Base-by-base conservation (phyloP, 2,888 invertebrate genomes). In the Mycogona germanica region DNA sequence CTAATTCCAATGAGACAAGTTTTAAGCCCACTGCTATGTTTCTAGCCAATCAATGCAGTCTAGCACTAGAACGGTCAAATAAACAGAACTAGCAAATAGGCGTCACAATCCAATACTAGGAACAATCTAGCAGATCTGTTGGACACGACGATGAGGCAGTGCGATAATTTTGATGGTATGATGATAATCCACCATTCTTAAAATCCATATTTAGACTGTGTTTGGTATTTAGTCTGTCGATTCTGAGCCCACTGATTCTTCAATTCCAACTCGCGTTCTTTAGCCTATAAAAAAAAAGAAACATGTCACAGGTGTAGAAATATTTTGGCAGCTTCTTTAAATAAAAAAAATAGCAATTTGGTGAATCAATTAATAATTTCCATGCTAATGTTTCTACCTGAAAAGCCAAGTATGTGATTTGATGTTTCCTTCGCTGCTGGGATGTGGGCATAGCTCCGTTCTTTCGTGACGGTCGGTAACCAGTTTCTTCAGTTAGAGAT, bases 161-260 rank as follows among this genome's bases (percentile, higher is more conserved):
- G n/a, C n/a, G n/a, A n/a, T n/a, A n/a, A n/a, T n/a, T n/a, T n/a
- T n/a, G n/a, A n/a, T n/a, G n/a, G n/a, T n/a, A n/a, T n/a, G n/a
- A n/a, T n/a, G n/a, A n/a, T n/a, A n/a, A n/a, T n/a, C n/a, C n/a
- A n/a, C n/a, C n/a, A n/a, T 40, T 40, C 19, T 45, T 79, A 93
- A 74, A 95, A 95, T 42, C 95, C 93, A 76, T 95, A 95, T 78
- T 95, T 95, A 32, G 87, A 84, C 68, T 91, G 86, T n/a, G 92
- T 88, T 70, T 88, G 86, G 66, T 84, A 78, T 62, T 84, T 80
- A 2, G 84, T 83, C 73, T 84, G 79, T 64, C 84, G 79, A 68
- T 86, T 93, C 61, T 84, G 79, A 5, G 95, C 82, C 95, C 95
- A 96, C 72, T 88, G 85, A 66, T 89, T 92, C 68, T 93, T 87